phyloP scores from a whole-genome alignment of 2,797 vertebrate genomes.

The Spheniscus humboldti region DNA sequence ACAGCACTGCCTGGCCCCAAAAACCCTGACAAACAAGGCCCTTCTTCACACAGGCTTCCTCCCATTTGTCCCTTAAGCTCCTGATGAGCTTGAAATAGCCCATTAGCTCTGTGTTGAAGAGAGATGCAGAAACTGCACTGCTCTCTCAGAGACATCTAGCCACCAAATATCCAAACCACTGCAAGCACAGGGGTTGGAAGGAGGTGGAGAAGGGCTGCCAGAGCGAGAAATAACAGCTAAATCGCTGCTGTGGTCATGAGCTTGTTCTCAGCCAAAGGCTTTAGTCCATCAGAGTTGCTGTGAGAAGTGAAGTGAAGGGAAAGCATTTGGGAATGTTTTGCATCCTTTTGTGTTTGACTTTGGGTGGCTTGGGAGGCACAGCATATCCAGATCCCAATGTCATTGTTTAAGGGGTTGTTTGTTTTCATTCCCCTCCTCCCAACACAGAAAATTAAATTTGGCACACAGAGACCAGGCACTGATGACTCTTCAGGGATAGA shows the following conservation, averaged over 20 bases:
- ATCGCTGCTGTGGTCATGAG: not conserved
- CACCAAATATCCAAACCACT: not conserved
- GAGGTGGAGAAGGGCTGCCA: not conserved
- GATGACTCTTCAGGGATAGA: constrained; percentile 53
- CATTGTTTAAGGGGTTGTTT: constrained; percentile 40
- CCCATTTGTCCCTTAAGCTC: not conserved
- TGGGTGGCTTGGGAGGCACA: constrained; percentile 4
- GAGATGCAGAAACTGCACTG: not conserved
- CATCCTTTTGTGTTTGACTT: constrained; percentile 25
- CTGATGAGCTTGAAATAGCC: not conserved
- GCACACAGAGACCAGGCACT: not conserved
- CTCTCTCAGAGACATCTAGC: not conserved
- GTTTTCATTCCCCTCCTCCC: constrained; percentile 39
- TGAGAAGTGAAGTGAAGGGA: not conserved
- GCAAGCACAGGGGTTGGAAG: not conserved
- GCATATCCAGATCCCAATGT: constrained; percentile 24
- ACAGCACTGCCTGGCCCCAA: not conserved
- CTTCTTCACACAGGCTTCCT: not conserved
- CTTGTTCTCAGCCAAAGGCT: not conserved
- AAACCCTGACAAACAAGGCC: not conserved
- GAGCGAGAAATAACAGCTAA: not conserved
- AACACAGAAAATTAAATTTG: constrained; percentile 28
- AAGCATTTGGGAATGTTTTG: constrained; percentile 33
- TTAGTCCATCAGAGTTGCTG: not conserved
- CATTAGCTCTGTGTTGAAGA: not conserved